Conservation (phyloP, 2,888 invertebrate species). For the Malthinus seriepunctatus region DNA sequence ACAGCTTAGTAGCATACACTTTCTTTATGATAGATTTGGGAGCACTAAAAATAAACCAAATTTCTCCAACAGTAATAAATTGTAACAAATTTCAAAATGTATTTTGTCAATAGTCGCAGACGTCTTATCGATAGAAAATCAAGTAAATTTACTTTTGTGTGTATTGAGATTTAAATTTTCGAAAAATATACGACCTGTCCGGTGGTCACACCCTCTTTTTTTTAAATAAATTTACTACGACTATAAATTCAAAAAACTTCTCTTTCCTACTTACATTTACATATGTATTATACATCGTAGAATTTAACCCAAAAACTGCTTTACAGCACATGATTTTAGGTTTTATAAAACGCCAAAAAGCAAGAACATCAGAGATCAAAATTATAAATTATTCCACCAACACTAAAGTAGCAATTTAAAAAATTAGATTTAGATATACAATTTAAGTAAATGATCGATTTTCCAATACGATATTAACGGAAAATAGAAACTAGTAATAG, state of each 20-base stretch:
- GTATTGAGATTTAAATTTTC: slow-evolving; percentile 18
- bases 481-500: slow-evolving; percentile 10
- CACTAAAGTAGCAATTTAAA: neutral
- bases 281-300: slow-evolving; percentile 21
- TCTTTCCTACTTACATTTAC: slow-evolving; percentile 26
- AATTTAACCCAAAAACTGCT: slow-evolving; percentile 14
- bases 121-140: slow-evolving; percentile 7
- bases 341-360: slow-evolving; percentile 2
- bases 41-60: slow-evolving; percentile 18
- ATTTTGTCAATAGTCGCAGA: slow-evolving; percentile 10
- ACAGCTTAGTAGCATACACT: slow-evolving; percentile 14
- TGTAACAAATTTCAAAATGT: slow-evolving; percentile 10
- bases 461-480: neutral
- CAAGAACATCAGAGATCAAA: neutral
- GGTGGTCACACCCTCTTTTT: slow-evolving; percentile 25
- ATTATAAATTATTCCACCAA: neutral
- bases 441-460: too few species aligned
- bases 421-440: too few species aligned
- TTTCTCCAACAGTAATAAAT: slow-evolving; percentile 16
- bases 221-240: slow-evolving; percentile 21
- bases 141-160: slow-evolving; percentile 12
- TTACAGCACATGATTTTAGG: slow-evolving; percentile 20
- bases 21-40: slow-evolving; percentile 20
- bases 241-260: slow-evolving; percentile 25
- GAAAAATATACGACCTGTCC: slow-evolving; percentile 25